Evolutionary conservation across 2,797 vertebrate species (phyloP), one percentile per base, ranked within the genome.

Genomic region (Sebastes vulpes): DNA sequence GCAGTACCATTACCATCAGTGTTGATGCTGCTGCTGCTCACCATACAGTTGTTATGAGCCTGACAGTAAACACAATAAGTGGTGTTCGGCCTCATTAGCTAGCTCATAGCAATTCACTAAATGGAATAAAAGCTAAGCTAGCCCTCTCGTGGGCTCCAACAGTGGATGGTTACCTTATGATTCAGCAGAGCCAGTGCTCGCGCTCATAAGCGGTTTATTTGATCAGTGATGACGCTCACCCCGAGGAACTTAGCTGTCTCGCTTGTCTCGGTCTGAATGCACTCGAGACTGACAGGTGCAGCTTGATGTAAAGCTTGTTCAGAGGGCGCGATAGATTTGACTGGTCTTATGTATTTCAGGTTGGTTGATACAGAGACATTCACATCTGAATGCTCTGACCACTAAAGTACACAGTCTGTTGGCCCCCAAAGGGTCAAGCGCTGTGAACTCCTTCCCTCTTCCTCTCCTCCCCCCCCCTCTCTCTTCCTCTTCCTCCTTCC

Each of bases 331-430:
- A 53, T 69, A 32, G 65, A 77, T 87, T 75, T 77, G 70, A 83
- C 75, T 73, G 77, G 35, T 81, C 56, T 77, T 61, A 81, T 85
- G 77, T 68, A 78, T 83, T 87, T 87, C 71, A 58, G 77, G 69
- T 67, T 71, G 73, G 63, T 25, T 83, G 84, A 89, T 83, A 63
- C 31, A 12, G 81, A 91, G 70, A 84, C 64, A 61, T 93, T 92
- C 83, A 88, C 65, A 77, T 91, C 81, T 91, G 86, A 91, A 84
- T 81, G 86, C 79, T 86, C 75, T 80, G 82, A 92, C 92, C 79
- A 81, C 66, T 66, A 84, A 77, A 76, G 66, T 82, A 58, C 82
- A 71, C 72, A 79, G 48, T 54, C 53, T 54, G 53, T 72, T 28
- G 64, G 72, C 79, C 66, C 78, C 79, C 26, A 83, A 72, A 80